A percentile compares a stretch with the other conserved stretches of the same genome.
Evolutionary conservation across 1,140 invertebrate genomes (phyloP).

Genomic region (Thereuonema tuberculata): DNA sequence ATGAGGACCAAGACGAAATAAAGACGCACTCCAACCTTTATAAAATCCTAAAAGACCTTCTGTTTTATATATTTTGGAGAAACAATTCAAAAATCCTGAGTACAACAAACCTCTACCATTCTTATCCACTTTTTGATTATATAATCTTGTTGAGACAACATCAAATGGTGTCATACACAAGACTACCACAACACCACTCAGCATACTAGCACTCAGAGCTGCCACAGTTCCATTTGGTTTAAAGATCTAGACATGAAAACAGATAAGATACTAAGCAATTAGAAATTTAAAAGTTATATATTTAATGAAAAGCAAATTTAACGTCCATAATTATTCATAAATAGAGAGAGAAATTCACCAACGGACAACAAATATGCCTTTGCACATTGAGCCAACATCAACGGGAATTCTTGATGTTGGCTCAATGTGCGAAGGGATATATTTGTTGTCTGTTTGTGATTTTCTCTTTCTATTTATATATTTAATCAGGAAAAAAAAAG

Average conservation of each 20-base stretch:
- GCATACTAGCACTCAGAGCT: slow-evolving; percentile 56
- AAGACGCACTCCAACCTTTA: slow-evolving; percentile 66
- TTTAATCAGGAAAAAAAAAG: no score
- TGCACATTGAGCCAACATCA: no score
- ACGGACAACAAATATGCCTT: no score
- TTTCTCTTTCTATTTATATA: no score
- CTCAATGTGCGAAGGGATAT: no score
- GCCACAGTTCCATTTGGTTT: slow-evolving; percentile 40
- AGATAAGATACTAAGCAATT: no score
- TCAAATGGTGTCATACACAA: slow-evolving; percentile 78
- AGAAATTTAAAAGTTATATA: no score
- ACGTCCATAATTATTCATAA: no score
- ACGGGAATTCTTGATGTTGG: no score
- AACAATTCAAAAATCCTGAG: slow-evolving; percentile 52
- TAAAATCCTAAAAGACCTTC: slow-evolving; percentile 66
- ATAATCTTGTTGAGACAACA: slow-evolving; percentile 72
- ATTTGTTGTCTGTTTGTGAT: no score
- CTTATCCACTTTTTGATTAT: slow-evolving; percentile 58
- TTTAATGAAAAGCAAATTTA: no score
- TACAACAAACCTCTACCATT: slow-evolving; percentile 44
- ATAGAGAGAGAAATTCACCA: no score
- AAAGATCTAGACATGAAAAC: slow-evolving; percentile 36
- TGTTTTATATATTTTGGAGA: slow-evolving; percentile 50
- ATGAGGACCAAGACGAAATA: slow-evolving; percentile 66
- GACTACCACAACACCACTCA: slow-evolving; percentile 64